Percentiles rank a stretch among this genome's conserved stretches.
Conservation (phyloP, 2,797 vertebrate species). For the Darevskia nairensis region DNA sequence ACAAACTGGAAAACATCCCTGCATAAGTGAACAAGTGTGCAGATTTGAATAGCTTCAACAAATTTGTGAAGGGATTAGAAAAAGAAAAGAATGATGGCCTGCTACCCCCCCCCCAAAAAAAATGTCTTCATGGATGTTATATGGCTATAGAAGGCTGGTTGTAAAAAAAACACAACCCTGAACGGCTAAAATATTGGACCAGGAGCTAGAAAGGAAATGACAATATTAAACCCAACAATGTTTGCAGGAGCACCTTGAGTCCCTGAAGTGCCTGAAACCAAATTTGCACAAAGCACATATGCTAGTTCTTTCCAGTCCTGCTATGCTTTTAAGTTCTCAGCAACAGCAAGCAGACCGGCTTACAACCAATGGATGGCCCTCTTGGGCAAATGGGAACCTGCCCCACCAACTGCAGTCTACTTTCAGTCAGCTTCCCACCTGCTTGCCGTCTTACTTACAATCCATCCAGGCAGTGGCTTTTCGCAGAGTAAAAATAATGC, state of each 20-base stretch:
- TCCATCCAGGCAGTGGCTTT: no score
- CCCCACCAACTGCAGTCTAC: no score
- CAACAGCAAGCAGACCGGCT: neutral
- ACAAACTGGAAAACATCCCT: neutral
- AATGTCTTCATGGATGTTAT: neutral
- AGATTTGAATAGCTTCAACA: neutral
- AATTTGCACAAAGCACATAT: neutral
- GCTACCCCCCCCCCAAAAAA: neutral
- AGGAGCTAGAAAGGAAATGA: neutral
- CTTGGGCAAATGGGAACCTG: no score
- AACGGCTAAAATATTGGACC: neutral
- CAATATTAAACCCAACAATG: neutral
- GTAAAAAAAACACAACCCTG: no score
- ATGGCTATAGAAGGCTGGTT: neutral
- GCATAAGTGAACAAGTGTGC: neutral
- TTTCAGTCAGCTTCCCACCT: no score
- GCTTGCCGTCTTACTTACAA: no score
- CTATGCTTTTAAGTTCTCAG: neutral
- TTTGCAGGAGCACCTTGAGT: neutral
- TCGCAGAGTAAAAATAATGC: no score
- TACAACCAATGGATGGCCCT: no score
- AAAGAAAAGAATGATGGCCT: neutral
- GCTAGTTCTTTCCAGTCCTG: neutral
- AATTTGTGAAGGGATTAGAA: neutral
- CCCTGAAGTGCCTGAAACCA: neutral